phyloP scores from a whole-genome alignment of 2,888 invertebrate genomes.

The Carabus problematicus region DNA sequence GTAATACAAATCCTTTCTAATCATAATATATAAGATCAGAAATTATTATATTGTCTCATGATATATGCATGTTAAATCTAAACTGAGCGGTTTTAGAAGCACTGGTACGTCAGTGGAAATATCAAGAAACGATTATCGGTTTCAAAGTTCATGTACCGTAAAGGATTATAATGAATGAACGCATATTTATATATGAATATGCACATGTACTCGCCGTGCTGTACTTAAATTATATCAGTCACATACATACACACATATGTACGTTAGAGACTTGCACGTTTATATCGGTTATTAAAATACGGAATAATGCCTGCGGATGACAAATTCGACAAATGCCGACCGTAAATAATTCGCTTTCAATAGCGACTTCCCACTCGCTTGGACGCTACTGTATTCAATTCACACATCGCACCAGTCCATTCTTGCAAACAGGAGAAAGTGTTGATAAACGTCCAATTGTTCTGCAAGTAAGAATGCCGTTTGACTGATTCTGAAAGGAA shows the following conservation, averaged over 20 bases:
- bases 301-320: conserved; percentile 7
- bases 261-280: not conserved
- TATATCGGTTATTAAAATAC: conserved; percentile 10
- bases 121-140: conserved; percentile 9
- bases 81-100: too few relatives aligned
- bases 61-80: too few relatives aligned
- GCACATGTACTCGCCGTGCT: not conserved
- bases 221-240: conserved; percentile 8
- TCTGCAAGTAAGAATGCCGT: too few relatives aligned
- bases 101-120: not conserved
- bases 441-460: too few relatives aligned
- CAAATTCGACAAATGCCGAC: conserved; percentile 10
- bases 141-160: conserved; percentile 2
- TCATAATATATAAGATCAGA: too few relatives aligned
- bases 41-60: too few relatives aligned
- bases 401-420: too few relatives aligned
- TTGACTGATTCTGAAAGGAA: too few relatives aligned
- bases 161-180: conserved; percentile 9
- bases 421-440: too few relatives aligned
- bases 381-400: too few relatives aligned
- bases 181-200: conserved; percentile 1
- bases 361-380: not conserved
- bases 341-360: not conserved
- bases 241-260: not conserved
- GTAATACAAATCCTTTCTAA: too few relatives aligned